Base-by-base conservation (phyloP, 2,797 vertebrate genomes). In the Xenentodon cancila region DNA sequence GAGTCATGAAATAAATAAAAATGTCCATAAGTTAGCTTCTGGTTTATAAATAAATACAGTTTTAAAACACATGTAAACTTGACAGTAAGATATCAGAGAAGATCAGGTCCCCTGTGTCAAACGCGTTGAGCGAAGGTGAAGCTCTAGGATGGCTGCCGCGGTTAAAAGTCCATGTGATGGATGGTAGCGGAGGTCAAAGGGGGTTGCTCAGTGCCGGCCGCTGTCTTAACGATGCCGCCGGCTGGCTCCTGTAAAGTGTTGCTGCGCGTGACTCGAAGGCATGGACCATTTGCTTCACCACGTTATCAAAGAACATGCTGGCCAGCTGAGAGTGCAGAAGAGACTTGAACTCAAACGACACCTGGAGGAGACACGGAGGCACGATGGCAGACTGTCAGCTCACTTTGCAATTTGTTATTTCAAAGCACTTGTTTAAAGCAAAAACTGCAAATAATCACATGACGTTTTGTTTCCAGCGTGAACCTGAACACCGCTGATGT, bases 261-360 rank as follows among this genome's bases (percentile, higher is more conserved):
- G 79, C 81, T 0, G 94, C 94, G 44, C 84, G 85, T 0, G 57
- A 81, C 77, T 94, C 92, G 16, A 95, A 95, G 53, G 94, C 93
- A 1, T 65, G 32, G 67, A 94, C 90, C 93, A 93, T 95, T 77
- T 93, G 84, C 80, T 94, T 95, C 15, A 93, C 91, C 61, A 94
- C 94, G 56, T 95, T 86, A 7, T 94, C 82, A 0, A 95, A 94
- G 80, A 95, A 95, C 9, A 94, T 2, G 2, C 73, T 71, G 18
- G 91, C 92, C 19, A 95, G 75, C 17, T 92, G 93, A 73, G 93
- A 92, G 85, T 95, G 93, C 43, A 95, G 83, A 15, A 92, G 64
- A 16, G 93, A 95, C 65, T 82, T 94, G 84, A 95, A 94, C 82
- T 95, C 93, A 80, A 95, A 95, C 0, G 92, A 92, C 51, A 95